Evolutionary conservation across 2,113 vertebrate genomes (phyloP), one percentile per base, ranked within the genome.

Genomic region (Perca fluviatilis): DNA sequence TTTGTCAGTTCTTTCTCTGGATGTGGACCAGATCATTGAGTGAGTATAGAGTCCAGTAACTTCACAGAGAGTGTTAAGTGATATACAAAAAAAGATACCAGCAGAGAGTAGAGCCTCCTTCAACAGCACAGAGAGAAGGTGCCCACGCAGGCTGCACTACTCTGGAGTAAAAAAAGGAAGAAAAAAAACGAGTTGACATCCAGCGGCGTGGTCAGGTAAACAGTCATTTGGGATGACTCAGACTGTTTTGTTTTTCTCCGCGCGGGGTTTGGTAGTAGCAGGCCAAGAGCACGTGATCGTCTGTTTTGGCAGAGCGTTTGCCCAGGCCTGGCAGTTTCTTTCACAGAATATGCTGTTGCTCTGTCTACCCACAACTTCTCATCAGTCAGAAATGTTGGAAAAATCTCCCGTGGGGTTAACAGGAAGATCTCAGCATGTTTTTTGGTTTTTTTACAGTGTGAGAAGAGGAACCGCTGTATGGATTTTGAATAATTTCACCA

Each of bases 211-310:
- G 80, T 89, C 91, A 91, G 89, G 91, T 93, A 94, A 94, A 94
- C 90, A 94, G 88, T 91, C 87, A 90, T 93, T 88, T 85, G 63
- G 74, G 86, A 85, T 94, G 93, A 95, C 88, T 94, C 93, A 94
- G 54, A 62, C 19, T 90, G 89, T 91, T 94, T 91, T 94, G 85
- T 91, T 93, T 88, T 68, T 85, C 19, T 70, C 77, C 14, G 14
- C 62, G 84, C 1, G 53, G 76, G 76, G 60, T 80, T 83, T 78
- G 75, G 84, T 87, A 84, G 88, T 84, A 87, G 85, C 49, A 18
- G 79, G 57, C 62, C 6, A 4, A 58, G 73, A 81, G 53, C 90
- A 89, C 25, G 81, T 88, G 89, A 92, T 63, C 6, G 15, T 62
- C 81, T 91, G 77, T 85, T 88, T 88, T 88, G 84, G 86, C 69